Base-by-base conservation (phyloP, 2,888 invertebrate genomes). In the Eupithecia tripunctaria region DNA sequence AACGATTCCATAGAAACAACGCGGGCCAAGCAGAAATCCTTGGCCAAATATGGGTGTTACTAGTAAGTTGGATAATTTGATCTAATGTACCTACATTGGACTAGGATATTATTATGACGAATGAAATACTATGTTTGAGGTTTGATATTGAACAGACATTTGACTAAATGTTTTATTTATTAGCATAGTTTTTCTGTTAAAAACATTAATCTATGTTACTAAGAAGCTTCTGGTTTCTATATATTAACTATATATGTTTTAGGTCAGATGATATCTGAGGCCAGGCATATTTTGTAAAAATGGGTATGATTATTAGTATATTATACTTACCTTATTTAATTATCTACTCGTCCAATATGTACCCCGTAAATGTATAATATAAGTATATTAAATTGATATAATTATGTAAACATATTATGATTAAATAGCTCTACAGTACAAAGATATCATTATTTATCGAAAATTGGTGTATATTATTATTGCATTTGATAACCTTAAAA, bases 401-500 rank as follows among this genome's bases (percentile, higher is more conserved):
- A 64, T 41, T 32, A 64, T 64, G n/a, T 66, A 65, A 66, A 60
- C 10, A 47, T 15, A 6, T 65, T 15, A 6, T 65, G 68, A 29
- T 59, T 67, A 73, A 64, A 64, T 60, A 65, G 29, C 38, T 71
- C 68, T 73, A 73, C 70, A 67, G 66, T 74, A 74, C 56, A 71
- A 75, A 62, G 62, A 67, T 68, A 72, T 74, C 43, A 43, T 63
- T 73, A 76, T n/a, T n/a, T 62, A 43, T 77, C 66, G 70, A 71
- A 74, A 76, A 74, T 73, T 78, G 70, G 78, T 78, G 78, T 76
- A 76, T 72, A 75, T 73, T 73, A 75, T 73, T 73, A 76, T 73
- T 76, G 71, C 76, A 51, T 73, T 76, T 62, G 21, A 63, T 72
- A 68, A 69, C 14, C 68, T 62, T 36, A 25, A 36, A 47, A 67